phyloP scores from a whole-genome alignment of 2,113 vertebrate species.

The Numenius arquata region DNA sequence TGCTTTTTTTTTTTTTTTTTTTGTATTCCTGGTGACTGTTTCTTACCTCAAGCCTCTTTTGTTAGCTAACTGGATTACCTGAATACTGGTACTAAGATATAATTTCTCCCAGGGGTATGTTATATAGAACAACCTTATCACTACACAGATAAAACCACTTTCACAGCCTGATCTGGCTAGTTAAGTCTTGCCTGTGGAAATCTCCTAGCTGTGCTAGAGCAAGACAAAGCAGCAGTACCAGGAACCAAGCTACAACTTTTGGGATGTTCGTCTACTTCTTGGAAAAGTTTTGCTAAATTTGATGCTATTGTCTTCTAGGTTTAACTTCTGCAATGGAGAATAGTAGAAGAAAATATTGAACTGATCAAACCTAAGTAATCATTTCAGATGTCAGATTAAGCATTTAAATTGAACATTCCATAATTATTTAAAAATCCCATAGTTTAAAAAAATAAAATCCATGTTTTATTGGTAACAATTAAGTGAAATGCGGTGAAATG shows the following conservation, averaged over 20 bases:
- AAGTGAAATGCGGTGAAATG: neutral
- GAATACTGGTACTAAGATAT: neutral
- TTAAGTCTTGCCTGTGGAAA: neutral
- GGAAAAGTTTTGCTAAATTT: neutral
- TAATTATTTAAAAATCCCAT: neutral
- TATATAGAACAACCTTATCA: neutral
- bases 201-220: neutral
- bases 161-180: neutral
- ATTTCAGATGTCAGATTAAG: neutral
- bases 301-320: neutral
- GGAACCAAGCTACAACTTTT: neutral
- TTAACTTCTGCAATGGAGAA: neutral
- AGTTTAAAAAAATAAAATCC: neutral
- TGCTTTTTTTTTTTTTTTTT: neutral
- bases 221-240: neutral
- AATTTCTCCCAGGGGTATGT: neutral
- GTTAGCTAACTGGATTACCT: neutral
- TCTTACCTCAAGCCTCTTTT: neutral
- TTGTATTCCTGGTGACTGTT: neutral
- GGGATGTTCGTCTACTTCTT: neutral
- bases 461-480: neutral
- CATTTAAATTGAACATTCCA: neutral
- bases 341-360: neutral
- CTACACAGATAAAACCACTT: neutral
- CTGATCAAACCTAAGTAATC: neutral